Conservation (phyloP, 1,140 invertebrate genomes). For the Drosophila lacteicornis region DNA sequence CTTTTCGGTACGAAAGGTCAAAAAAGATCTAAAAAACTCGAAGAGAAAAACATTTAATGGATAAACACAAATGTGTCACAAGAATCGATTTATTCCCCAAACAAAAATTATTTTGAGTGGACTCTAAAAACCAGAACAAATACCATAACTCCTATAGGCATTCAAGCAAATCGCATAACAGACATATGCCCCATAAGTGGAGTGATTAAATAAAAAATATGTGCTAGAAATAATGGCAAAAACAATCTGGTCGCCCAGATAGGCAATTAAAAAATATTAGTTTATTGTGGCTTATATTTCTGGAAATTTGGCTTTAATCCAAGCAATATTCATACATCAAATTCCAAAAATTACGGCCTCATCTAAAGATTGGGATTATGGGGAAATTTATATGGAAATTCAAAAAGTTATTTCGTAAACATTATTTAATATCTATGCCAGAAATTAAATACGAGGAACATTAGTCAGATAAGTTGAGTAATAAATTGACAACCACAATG, state of each 20-base stretch:
- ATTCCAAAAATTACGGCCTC: constrained; percentile 6
- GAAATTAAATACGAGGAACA: neutral
- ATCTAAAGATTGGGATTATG: neutral
- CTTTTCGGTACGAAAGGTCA: too few species aligned
- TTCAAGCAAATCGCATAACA: constrained; percentile 4
- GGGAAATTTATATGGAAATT: neutral
- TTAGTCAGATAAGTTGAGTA: neutral
- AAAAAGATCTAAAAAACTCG: neutral
- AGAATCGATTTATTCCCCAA: neutral
- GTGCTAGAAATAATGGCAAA: constrained; percentile 6
- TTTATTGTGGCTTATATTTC: constrained; percentile 14
- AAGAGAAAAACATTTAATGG: neutral
- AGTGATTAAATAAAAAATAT: constrained; percentile 17
- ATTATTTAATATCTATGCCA: constrained; percentile 4
- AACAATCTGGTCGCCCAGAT: neutral
- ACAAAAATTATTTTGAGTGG: neutral
- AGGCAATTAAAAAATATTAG: constrained; percentile 17
- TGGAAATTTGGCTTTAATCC: constrained; percentile 2
- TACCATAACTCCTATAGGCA: neutral
- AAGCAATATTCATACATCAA: constrained; percentile 13
- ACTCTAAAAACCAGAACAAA: neutral
- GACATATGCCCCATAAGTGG: constrained; percentile 5
- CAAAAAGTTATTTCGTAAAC: neutral
- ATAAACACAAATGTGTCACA: constrained; percentile 1
- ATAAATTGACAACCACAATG: neutral